Conservation (phyloP, 1,140 invertebrate species). For the Galendromus occidentalis region DNA sequence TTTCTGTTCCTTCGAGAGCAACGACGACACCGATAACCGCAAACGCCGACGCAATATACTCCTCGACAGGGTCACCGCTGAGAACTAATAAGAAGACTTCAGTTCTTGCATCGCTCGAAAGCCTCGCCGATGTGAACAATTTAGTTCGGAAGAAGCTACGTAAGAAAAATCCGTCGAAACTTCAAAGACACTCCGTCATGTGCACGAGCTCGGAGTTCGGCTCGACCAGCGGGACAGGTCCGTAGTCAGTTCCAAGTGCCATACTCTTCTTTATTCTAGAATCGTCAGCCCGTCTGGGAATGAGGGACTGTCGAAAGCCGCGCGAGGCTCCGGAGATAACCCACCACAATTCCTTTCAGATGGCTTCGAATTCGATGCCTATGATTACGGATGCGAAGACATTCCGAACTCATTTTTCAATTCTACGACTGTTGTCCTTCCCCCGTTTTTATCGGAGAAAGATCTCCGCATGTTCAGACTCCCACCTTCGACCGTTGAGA, state of each 20-base stretch:
- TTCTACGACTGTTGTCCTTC: background rate
- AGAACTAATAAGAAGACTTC: background rate
- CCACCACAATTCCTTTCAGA: slow-evolving; percentile 11
- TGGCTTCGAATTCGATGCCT: slow-evolving; percentile 20
- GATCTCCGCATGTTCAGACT: slow-evolving; percentile 10
- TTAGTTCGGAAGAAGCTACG: slow-evolving; percentile 6
- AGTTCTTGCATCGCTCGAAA: background rate
- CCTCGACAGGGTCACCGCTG: background rate
- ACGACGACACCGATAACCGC: background rate
- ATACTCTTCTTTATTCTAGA: background rate
- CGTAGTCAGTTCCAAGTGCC: no score
- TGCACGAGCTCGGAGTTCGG: slow-evolving; percentile 10
- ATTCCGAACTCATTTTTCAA: slow-evolving; percentile 19
- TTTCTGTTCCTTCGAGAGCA: background rate
- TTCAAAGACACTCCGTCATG: slow-evolving; percentile 7
- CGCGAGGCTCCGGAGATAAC: background rate
- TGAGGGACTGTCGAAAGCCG: background rate
- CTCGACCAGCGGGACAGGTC: background rate
- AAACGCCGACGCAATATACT: background rate
- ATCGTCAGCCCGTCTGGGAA: background rate
- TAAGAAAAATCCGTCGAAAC: background rate
- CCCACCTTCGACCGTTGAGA: background rate
- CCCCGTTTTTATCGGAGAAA: slow-evolving; percentile 1
- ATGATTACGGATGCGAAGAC: slow-evolving; percentile 19
- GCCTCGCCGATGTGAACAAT: background rate